Evolutionary conservation across 2,888 invertebrate species (phyloP), one percentile per base, ranked within the genome.

Genomic region (Rotaria socialis): DNA sequence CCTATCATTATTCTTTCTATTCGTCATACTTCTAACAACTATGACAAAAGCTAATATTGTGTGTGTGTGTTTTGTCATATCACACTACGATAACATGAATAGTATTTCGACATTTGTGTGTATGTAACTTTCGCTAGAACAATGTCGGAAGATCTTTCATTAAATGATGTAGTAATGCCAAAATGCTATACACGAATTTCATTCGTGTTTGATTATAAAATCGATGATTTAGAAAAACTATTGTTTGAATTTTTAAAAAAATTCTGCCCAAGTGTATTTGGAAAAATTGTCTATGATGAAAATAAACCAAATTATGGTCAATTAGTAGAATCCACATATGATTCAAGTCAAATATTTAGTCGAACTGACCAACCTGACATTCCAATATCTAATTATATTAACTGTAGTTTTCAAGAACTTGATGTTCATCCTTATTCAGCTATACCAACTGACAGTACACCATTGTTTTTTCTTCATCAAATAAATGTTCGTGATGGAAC

Each of bases 371-470:
- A 41, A 41, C 8, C 2, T 19, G 67, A 67, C 35, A 19, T 5
- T 35, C 35, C 27, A 2, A 19, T 67, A 27, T 67, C 67, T 35
- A 4, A 67, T 35, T 67, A 67, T 67, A 67, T 67, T 27, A 27
- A 67, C 35, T 67, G 67, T 67, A 67, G 67, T 67, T 67, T 35
- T 67, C 67, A 67, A 67, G 67, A 67, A 67, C 14, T 67, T 10
- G 11, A 67, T 35, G 27, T 67, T 5, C 35, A 24, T 35, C 67
- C 67, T 27, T 67, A 67, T 67, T 16, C 27, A 67, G 16, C 14
- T 16, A 27, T 67, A 4, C 67, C 67, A 67, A 67, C 67, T 6
- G 67, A 67, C 16, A 16, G 2, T 27, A 35, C 67, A 35, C 67
- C 67, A 5, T 35, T 67, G 14, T 16, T 67, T 67, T 67, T 67